Conservation (phyloP, 1,140 invertebrate genomes). For the Thaumatotibia leucotreta region DNA sequence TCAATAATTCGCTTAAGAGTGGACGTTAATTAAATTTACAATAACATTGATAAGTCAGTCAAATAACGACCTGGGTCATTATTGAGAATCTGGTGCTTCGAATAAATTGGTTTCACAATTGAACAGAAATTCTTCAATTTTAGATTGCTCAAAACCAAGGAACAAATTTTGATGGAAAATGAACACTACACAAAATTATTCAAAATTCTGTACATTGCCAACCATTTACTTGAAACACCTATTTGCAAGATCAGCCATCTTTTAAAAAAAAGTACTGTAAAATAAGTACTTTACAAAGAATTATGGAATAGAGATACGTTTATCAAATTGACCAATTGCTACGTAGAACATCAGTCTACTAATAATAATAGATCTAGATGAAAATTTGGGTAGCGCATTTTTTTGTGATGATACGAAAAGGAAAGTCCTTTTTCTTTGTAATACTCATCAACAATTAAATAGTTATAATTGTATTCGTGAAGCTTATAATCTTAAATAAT, state of each 20-base stretch:
- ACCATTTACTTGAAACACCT: not conserved
- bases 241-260: not conserved
- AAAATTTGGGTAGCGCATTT: not conserved
- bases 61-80: not conserved
- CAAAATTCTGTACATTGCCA: not conserved
- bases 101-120: not conserved
- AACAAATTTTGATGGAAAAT: too few relatives aligned
- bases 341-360: not conserved
- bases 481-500: not conserved
- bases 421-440: not conserved
- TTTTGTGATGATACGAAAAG: not conserved
- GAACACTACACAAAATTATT: too few relatives aligned
- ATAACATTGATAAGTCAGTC: conserved; percentile 11
- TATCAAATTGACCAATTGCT: not conserved
- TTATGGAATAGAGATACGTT: not conserved
- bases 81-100: not conserved
- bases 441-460: not conserved
- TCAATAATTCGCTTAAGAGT: conserved; percentile 4
- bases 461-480: not conserved
- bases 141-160: too few relatives aligned
- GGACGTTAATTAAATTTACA: conserved; percentile 15
- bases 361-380: conserved; percentile 9
- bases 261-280: too few relatives aligned
- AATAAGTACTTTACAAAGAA: not conserved
- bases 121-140: too few relatives aligned